phyloP scores from a whole-genome alignment of 2,113 vertebrate species.

The Ochotona princeps region DNA sequence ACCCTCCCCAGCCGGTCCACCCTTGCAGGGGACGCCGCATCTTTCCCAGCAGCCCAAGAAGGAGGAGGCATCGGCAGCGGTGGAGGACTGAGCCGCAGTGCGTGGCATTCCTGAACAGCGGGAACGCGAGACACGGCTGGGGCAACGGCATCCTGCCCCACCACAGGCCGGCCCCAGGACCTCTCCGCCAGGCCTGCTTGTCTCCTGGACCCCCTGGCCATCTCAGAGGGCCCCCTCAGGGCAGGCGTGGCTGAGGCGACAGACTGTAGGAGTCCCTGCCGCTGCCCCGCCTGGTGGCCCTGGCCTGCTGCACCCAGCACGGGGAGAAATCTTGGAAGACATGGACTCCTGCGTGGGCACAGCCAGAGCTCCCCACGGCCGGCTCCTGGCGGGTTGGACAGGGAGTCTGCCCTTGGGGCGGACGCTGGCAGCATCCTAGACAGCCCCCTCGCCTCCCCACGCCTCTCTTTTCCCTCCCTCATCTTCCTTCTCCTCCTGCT shows the following conservation, averaged over 20 bases:
- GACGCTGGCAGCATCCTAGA: neutral
- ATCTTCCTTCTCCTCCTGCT: neutral
- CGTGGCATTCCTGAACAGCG: neutral
- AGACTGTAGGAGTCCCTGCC: too few relatives aligned
- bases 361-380: neutral
- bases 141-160: neutral
- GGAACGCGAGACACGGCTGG: constrained; percentile 38
- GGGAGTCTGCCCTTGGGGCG: neutral
- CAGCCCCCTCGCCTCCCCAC: neutral
- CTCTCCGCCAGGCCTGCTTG: neutral
- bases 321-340: neutral
- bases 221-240: neutral
- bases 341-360: neutral
- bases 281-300: too few relatives aligned
- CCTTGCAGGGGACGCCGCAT: neutral
- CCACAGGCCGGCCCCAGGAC: neutral
- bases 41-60: neutral
- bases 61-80: neutral
- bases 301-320: too few relatives aligned
- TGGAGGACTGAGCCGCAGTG: neutral
- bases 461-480: too few relatives aligned
- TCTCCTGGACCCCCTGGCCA: neutral
- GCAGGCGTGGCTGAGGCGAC: neutral
- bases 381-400: neutral
- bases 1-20: constrained; percentile 59